phyloP scores from a whole-genome alignment of 2,888 invertebrate species.

The Idaea straminata region DNA sequence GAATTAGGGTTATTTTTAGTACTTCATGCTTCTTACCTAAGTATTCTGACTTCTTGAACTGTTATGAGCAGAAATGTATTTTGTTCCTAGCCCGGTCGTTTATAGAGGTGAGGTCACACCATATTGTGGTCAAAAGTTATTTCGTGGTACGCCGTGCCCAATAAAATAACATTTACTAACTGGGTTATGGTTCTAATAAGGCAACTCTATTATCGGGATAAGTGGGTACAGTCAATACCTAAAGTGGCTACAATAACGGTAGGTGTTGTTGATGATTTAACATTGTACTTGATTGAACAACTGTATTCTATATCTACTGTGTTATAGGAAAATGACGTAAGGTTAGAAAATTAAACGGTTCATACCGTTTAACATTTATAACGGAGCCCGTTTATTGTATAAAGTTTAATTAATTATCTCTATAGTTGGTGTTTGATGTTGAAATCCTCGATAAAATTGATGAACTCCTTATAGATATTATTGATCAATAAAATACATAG shows the following conservation, averaged over 20 bases:
- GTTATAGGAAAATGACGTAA: constrained; percentile 57
- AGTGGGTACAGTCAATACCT: constrained; percentile 28
- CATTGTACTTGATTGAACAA: constrained; percentile 10
- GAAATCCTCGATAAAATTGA: constrained; percentile 17
- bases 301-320: constrained; percentile 16
- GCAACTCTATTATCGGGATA: constrained; percentile 59
- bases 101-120: constrained; percentile 23
- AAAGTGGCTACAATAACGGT: constrained; percentile 15
- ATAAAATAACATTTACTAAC: constrained; percentile 25
- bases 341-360: constrained; percentile 48
- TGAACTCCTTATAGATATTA: constrained; percentile 10
- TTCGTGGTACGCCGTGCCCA: constrained; percentile 58
- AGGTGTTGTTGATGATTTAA: constrained; percentile 11
- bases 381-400: constrained; percentile 50
- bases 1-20: neutral
- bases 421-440: constrained; percentile 33
- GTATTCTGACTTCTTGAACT: neutral
- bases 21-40: neutral
- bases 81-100: neutral
- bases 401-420: constrained; percentile 47
- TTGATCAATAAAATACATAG: neutral
- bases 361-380: constrained; percentile 50
- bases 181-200: constrained; percentile 64
- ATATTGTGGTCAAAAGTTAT: constrained; percentile 58
- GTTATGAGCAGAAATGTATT: neutral